Conservation (phyloP, 2,113 vertebrate species). For the Festucalex cinctus region DNA sequence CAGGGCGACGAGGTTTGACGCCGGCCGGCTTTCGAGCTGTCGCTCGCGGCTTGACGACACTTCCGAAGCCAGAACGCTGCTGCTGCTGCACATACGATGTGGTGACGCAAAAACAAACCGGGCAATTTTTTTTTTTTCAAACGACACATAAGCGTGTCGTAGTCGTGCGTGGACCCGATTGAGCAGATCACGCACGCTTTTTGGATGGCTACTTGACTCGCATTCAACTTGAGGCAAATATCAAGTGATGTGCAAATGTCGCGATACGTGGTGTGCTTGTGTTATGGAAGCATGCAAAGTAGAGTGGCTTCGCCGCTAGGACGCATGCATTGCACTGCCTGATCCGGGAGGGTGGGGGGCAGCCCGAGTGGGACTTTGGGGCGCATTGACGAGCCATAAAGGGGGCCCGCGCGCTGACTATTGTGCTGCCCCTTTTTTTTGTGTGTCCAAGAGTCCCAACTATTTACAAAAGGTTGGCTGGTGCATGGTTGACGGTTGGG, state of each 20-base stretch:
- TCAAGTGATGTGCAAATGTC: background rate
- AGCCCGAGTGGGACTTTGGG: slow-evolving; percentile 64
- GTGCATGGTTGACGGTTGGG: slow-evolving; percentile 62
- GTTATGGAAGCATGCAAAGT: slow-evolving; percentile 44
- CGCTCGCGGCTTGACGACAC: slow-evolving; percentile 41
- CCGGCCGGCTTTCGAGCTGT: slow-evolving; percentile 11
- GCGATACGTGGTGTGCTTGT: background rate
- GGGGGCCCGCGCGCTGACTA: slow-evolving; percentile 54
- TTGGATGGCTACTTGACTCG: background rate
- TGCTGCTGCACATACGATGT: too few species aligned
- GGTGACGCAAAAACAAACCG: slow-evolving; percentile 42
- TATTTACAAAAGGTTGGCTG: slow-evolving; percentile 71
- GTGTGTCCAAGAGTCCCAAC: slow-evolving; percentile 66
- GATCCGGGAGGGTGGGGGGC: slow-evolving; percentile 49
- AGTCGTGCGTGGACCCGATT: slow-evolving; percentile 2
- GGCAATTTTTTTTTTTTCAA: slow-evolving; percentile 27
- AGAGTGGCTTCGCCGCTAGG: slow-evolving; percentile 65
- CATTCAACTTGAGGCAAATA: background rate
- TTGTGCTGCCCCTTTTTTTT: slow-evolving; percentile 47
- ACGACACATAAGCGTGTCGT: slow-evolving; percentile 51
- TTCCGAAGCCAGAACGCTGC: slow-evolving; percentile 35
- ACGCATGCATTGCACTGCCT: slow-evolving; percentile 67
- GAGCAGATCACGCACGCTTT: background rate
- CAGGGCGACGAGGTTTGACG: background rate
- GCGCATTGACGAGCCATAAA: slow-evolving; percentile 69